phyloP scores from a whole-genome alignment of 2,113 vertebrate genomes.

The Otocyon megalotis region DNA sequence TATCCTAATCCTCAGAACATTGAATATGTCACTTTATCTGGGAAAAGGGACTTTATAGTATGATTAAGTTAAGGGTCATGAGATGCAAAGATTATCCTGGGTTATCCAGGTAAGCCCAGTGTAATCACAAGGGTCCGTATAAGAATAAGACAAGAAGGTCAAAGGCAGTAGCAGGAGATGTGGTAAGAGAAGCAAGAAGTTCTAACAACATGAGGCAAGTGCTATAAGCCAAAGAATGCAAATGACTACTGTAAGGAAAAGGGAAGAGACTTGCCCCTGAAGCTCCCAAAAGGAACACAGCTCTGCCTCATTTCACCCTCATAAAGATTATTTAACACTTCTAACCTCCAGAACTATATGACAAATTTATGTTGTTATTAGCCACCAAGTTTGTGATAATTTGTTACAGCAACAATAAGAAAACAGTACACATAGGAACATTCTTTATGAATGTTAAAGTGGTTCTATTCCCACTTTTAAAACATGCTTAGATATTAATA shows the following conservation, averaged over 20 bases:
- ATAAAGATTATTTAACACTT: neutral
- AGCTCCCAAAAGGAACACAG: neutral
- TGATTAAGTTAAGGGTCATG: neutral
- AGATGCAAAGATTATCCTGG: neutral
- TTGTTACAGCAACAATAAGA: neutral
- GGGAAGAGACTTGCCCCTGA: neutral
- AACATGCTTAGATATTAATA: neutral
- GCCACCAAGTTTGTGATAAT: neutral
- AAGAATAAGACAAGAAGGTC: neutral
- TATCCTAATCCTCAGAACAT: neutral
- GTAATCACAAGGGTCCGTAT: neutral
- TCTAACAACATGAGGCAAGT: neutral
- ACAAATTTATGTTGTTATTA: neutral
- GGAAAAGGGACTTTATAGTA: neutral
- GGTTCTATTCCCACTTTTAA: neutral
- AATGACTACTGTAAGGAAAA: neutral
- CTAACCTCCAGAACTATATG: neutral
- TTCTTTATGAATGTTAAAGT: neutral
- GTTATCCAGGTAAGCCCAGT: neutral
- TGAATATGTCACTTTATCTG: neutral
- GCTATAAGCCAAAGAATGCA: neutral
- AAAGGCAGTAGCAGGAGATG: neutral
- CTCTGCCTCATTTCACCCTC: neutral
- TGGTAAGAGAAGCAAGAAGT: neutral
- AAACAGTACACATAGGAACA: neutral